Conservation (phyloP, 2,888 invertebrate species). For the Dicyrtomina minuta region DNA sequence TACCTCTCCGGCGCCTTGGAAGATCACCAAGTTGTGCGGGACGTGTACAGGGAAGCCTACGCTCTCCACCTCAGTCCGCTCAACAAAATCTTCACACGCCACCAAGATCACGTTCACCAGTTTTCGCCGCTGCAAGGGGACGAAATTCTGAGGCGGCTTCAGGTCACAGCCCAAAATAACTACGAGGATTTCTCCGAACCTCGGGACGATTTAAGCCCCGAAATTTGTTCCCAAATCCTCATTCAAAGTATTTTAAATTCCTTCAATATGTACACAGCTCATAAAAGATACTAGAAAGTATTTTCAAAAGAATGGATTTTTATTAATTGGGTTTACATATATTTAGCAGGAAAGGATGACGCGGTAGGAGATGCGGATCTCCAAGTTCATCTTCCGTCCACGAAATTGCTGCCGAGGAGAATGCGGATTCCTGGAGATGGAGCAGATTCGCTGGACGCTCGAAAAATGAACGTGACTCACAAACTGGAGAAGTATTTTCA, state of each 20-base stretch:
- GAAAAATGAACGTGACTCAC: conserved; percentile 6
- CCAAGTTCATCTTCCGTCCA: not conserved
- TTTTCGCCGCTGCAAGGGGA: not conserved
- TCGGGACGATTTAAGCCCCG: not conserved
- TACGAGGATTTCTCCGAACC: too few relatives aligned
- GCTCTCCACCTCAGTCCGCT: too few relatives aligned
- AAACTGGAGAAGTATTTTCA: conserved; percentile 7
- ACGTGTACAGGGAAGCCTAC: too few relatives aligned
- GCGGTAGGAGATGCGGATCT: too few relatives aligned
- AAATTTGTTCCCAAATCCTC: not conserved
- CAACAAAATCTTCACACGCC: too few relatives aligned
- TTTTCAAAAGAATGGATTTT: too few relatives aligned
- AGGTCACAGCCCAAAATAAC: not conserved
- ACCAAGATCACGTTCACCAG: too few relatives aligned
- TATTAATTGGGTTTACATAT: not conserved
- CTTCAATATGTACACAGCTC: too few relatives aligned
- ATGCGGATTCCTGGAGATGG: conserved; percentile 10
- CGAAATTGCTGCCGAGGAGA: not conserved
- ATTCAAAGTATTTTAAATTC: not conserved
- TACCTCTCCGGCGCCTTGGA: not conserved
- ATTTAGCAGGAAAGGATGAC: not conserved
- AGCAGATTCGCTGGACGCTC: not conserved
- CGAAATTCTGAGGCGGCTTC: not conserved
- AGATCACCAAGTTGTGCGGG: too few relatives aligned
- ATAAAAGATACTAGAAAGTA: too few relatives aligned